Evolutionary conservation across 2,888 invertebrate genomes (phyloP).

Genomic region (Phania funesta): DNA sequence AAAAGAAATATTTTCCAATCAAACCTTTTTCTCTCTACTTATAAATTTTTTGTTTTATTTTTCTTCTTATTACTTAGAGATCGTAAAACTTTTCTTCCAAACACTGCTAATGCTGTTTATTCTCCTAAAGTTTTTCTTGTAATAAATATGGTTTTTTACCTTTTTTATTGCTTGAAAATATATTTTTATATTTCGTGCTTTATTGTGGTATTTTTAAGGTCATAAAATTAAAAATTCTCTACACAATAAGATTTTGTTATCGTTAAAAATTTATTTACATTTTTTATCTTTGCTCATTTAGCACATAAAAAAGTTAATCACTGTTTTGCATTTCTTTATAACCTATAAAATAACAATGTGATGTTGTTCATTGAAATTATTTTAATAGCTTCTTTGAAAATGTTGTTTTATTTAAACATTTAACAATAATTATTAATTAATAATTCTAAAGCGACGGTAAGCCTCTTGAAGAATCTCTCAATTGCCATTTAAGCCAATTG

Average conservation of each 20-base stretch:
- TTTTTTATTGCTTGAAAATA: neutral
- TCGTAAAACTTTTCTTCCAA: neutral
- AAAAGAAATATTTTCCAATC: neutral
- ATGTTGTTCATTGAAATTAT: too few species aligned
- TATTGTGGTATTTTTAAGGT: neutral
- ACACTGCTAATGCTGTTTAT: neutral
- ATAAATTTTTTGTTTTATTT: neutral
- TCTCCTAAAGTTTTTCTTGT: neutral
- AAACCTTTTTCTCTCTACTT: neutral
- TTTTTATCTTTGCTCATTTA: neutral
- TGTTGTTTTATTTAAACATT: too few species aligned
- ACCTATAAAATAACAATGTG: too few species aligned
- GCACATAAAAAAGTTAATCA: too few species aligned
- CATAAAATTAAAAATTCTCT: neutral
- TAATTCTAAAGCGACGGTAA: too few species aligned
- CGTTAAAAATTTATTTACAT: neutral
- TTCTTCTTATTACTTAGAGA: neutral
- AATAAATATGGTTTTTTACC: too few species aligned
- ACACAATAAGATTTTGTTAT: slow-evolving; percentile 3
- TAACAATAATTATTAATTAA: too few species aligned
- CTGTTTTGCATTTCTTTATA: too few species aligned
- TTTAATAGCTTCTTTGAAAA: too few species aligned
- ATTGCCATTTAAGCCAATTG: too few species aligned
- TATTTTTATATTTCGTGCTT: neutral
- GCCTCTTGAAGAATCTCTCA: too few species aligned